Percentiles rank a stretch among this genome's conserved stretches.
phyloP scores from a whole-genome alignment of 2,888 invertebrate genomes.

The Sicus ferrugineus region DNA sequence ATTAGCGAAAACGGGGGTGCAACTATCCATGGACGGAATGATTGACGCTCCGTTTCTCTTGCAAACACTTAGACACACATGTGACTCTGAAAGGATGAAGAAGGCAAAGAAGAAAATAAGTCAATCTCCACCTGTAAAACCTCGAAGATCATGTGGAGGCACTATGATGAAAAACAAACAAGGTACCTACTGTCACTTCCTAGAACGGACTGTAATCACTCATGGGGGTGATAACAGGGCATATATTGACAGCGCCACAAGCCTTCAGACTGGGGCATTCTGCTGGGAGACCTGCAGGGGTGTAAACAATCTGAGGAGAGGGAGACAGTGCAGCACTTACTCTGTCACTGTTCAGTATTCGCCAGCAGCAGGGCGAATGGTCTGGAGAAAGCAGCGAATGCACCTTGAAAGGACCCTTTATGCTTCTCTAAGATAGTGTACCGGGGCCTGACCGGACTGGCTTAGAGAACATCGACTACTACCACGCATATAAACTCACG shows the following conservation, averaged over 20 bases:
- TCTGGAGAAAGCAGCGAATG: not conserved
- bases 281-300: not conserved
- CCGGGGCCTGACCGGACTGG: not conserved
- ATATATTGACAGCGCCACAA: not conserved
- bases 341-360: not conserved
- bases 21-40: too few species aligned
- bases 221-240: not conserved
- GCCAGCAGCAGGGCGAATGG: not conserved
- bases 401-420: not conserved
- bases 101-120: too few species aligned
- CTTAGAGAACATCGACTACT: too few species aligned
- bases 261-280: not conserved
- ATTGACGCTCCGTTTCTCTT: too few species aligned
- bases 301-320: not conserved
- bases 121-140: too few species aligned
- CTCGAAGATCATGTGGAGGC: too few species aligned
- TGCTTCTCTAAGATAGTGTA: not conserved
- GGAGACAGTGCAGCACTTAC: not conserved
- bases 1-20: too few species aligned
- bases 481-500: too few species aligned
- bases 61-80: too few species aligned
- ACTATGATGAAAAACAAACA: too few species aligned
- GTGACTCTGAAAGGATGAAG: too few species aligned
- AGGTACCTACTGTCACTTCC: too few species aligned
- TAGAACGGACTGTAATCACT: not conserved